phyloP scores from a whole-genome alignment of 2,797 vertebrate genomes.

The Enoplosus armatus region DNA sequence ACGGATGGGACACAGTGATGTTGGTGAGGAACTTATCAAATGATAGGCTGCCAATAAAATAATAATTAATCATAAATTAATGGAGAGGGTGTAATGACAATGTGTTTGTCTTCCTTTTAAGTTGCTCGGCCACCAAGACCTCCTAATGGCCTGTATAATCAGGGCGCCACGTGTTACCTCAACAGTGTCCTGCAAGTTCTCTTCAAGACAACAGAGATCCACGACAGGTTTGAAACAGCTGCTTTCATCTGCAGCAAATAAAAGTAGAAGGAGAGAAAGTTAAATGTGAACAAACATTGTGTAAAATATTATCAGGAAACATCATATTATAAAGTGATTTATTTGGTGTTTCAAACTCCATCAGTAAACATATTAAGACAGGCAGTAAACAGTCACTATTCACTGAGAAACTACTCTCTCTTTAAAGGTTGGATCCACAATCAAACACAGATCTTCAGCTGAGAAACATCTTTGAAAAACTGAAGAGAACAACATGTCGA shows the following conservation, averaged over 20 bases:
- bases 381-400: too few species aligned
- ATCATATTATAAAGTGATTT: not conserved
- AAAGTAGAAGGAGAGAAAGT: too few species aligned
- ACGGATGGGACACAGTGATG: too few species aligned
- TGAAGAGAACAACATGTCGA: not conserved
- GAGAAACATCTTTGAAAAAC: not conserved
- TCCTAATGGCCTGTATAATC: constrained; percentile 66
- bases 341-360: not conserved
- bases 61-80: not conserved
- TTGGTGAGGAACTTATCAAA: too few species aligned
- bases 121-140: not conserved
- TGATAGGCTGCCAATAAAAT: too few species aligned
- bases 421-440: constrained; percentile 19
- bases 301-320: not conserved
- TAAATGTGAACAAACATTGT: too few species aligned
- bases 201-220: constrained; percentile 65
- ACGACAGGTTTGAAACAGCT: constrained; percentile 25
- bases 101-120: constrained; percentile 3
- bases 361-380: too few species aligned
- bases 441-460: not conserved
- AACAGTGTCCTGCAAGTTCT: constrained; percentile 76
- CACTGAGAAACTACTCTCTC: not conserved
- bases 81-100: not conserved
- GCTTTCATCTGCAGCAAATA: not conserved
- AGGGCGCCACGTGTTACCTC: constrained; percentile 76